phyloP scores from a whole-genome alignment of 2,113 vertebrate genomes.

The Chitala chitala region DNA sequence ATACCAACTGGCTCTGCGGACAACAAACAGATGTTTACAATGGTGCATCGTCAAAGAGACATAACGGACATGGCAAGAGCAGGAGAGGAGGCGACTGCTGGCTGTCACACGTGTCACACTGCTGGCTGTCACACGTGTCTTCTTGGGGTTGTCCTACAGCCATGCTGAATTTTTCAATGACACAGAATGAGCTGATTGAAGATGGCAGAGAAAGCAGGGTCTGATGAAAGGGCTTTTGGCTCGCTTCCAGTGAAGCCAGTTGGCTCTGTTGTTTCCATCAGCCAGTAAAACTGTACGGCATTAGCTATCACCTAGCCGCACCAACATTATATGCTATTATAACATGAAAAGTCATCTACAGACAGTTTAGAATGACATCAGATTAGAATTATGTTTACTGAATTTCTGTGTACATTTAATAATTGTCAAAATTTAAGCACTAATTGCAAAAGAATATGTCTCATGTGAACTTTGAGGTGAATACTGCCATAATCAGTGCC shows the following conservation, averaged over 20 bases:
- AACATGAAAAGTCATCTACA: too few species aligned
- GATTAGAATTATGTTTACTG: too few species aligned
- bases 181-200: conserved; percentile 26
- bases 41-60: conserved; percentile 37
- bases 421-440: too few species aligned
- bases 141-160: conserved; percentile 30
- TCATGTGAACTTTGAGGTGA: too few species aligned
- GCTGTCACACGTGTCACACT: background rate
- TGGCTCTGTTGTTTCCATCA: too few species aligned
- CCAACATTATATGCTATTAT: too few species aligned
- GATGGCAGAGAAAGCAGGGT: conserved; percentile 4
- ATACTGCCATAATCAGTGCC: too few species aligned
- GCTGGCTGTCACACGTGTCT: conserved; percentile 30
- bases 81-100: background rate
- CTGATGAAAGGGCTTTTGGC: background rate
- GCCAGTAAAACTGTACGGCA: too few species aligned
- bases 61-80: conserved; percentile 10
- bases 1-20: conserved; percentile 33
- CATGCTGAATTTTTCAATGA: conserved; percentile 36
- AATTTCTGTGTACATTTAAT: too few species aligned
- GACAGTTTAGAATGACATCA: too few species aligned
- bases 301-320: too few species aligned
- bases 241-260: background rate
- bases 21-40: conserved; percentile 47
- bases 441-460: too few species aligned